A percentile compares a stretch with the other conserved stretches of the same genome.
Conservation (phyloP, 2,113 vertebrate genomes). For the Dasyprocta punctata region DNA sequence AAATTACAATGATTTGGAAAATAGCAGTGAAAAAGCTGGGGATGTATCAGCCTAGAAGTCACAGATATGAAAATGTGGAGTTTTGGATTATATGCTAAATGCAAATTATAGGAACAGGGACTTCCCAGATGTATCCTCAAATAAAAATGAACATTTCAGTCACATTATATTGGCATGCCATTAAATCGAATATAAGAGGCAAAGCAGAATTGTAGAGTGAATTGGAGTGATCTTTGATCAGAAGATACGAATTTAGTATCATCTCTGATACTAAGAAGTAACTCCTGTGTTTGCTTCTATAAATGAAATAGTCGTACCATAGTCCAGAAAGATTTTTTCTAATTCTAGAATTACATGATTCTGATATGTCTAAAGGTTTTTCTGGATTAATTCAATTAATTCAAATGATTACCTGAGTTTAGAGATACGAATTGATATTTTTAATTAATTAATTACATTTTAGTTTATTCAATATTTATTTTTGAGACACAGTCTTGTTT, state of each 20-base stretch:
- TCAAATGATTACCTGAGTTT: background rate
- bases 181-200: background rate
- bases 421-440: background rate
- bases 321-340: background rate
- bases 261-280: background rate
- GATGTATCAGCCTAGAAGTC: background rate
- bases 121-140: background rate
- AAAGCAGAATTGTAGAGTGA: background rate
- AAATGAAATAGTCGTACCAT: background rate
- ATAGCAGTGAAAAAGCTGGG: slow-evolving; percentile 8
- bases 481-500: background rate
- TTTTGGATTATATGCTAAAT: slow-evolving; percentile 53
- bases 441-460: background rate
- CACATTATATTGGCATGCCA: background rate
- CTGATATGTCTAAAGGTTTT: background rate
- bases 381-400: background rate
- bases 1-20: slow-evolving; percentile 57
- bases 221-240: background rate
- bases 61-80: background rate
- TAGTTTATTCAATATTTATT: background rate
- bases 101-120: background rate
- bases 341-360: background rate
- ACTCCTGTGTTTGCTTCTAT: background rate
- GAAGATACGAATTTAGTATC: background rate
- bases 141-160: background rate